Evolutionary conservation across 1,140 invertebrate genomes (phyloP).

Genomic region (Cherax quadricarinatus): DNA sequence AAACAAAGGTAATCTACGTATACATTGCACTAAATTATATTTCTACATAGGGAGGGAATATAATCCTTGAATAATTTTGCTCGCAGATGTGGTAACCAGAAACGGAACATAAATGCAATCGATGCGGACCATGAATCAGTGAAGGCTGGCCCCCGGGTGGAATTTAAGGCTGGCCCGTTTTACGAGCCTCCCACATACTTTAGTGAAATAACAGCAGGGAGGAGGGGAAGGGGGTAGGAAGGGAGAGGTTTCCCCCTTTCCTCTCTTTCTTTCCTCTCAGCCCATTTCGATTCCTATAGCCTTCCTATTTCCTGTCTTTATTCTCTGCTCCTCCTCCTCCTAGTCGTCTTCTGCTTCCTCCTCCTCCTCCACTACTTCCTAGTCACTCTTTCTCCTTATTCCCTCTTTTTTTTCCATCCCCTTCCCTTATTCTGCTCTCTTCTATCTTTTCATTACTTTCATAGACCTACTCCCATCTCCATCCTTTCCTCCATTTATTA

Average conservation of each 20-base stretch:
- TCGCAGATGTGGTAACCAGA: background rate
- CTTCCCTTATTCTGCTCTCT: too few species aligned
- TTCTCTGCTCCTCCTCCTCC: background rate
- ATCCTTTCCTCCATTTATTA: background rate
- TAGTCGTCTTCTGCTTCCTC: background rate
- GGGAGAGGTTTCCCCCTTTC: background rate
- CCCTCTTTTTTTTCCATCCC: too few species aligned
- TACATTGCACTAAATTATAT: too few species aligned
- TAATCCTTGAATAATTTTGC: too few species aligned
- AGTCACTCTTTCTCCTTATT: too few species aligned
- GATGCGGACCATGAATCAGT: constrained; percentile 30
- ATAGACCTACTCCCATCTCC: background rate
- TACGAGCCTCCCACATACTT: constrained; percentile 31
- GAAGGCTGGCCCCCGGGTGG: constrained; percentile 4
- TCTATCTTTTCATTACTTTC: too few species aligned
- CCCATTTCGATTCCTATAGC: background rate
- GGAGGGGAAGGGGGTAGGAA: too few species aligned
- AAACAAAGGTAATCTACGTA: too few species aligned
- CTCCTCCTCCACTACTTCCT: background rate
- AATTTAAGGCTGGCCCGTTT: constrained; percentile 48
- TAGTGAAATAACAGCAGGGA: constrained; percentile 39
- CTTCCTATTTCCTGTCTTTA: background rate
- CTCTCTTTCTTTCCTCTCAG: background rate
- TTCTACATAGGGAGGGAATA: too few species aligned
- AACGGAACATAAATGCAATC: constrained; percentile 19